Evolutionary conservation across 30 jellyfish, hydroid and myxozoan genomes (phyloP).

Genomic region (Clytia hemisphaerica): DNA sequence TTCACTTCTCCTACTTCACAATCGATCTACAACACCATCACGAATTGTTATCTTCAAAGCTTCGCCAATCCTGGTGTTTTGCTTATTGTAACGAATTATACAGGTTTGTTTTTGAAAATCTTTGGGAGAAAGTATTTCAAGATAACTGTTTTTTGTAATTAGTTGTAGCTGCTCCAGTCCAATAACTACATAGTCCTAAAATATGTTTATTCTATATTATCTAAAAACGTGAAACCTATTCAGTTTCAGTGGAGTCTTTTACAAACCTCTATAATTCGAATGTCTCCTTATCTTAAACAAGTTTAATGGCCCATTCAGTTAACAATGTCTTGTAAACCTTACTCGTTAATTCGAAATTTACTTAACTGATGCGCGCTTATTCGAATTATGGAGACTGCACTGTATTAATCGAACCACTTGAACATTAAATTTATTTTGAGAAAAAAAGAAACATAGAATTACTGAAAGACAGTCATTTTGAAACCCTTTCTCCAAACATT

Average conservation of each 20-base stretch:
- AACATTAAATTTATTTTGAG: too few species aligned
- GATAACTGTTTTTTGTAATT: not conserved
- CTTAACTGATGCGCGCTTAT: too few species aligned
- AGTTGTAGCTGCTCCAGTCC: not conserved
- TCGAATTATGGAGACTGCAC: too few species aligned
- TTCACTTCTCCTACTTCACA: constrained; percentile 82
- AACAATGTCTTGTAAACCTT: too few species aligned
- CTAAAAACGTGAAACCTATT: too few species aligned
- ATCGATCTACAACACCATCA: constrained; percentile 56
- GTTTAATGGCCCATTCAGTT: too few species aligned
- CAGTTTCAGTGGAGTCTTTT: too few species aligned
- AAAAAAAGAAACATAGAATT: not conserved
- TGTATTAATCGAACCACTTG: too few species aligned
- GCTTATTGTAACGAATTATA: constrained; percentile 70
- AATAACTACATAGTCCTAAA: too few species aligned
- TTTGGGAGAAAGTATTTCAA: not conserved
- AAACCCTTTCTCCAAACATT: not conserved
- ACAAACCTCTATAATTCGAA: too few species aligned
- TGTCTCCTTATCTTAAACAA: not conserved
- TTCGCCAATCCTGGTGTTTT: constrained; percentile 55
- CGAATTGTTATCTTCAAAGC: constrained; percentile 60
- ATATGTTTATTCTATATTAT: too few species aligned
- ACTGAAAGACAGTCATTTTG: not conserved
- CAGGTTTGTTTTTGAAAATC: constrained; percentile 12
- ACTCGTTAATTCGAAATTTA: too few species aligned